phyloP scores from a whole-genome alignment of 2,888 invertebrate species.

The Euplexia lucipara region DNA sequence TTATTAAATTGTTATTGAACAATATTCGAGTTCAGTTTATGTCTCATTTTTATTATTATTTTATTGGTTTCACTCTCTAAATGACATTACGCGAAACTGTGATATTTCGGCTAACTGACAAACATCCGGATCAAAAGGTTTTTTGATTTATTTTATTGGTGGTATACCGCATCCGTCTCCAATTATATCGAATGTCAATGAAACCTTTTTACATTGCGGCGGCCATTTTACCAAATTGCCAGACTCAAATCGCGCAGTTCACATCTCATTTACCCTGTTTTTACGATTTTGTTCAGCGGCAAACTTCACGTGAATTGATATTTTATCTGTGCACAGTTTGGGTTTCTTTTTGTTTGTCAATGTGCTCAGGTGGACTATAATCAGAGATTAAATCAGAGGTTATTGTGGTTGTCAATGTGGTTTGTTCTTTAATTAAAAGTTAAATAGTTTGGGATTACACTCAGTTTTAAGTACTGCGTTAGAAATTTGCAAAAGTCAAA shows the following conservation, averaged over 20 bases:
- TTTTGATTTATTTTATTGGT: slow-evolving; percentile 21
- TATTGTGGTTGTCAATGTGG: slow-evolving; percentile 21
- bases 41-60: neutral
- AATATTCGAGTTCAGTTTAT: neutral
- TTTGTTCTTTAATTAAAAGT: slow-evolving; percentile 55
- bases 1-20: no score
- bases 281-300: slow-evolving; percentile 71
- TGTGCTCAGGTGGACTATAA: slow-evolving; percentile 22
- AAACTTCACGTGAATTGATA: slow-evolving; percentile 21
- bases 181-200: slow-evolving; percentile 28
- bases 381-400: slow-evolving; percentile 31
- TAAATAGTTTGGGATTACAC: slow-evolving; percentile 45
- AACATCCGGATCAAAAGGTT: slow-evolving; percentile 7
- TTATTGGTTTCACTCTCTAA: neutral
- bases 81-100: slow-evolving; percentile 7
- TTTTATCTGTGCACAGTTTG: slow-evolving; percentile 16
- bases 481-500: slow-evolving; percentile 33
- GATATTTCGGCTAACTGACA: neutral
- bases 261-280: slow-evolving; percentile 84
- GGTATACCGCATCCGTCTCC: slow-evolving; percentile 4
- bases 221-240: slow-evolving; percentile 80
- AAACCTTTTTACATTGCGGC: slow-evolving; percentile 44
- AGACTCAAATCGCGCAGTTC: slow-evolving; percentile 82
- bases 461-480: slow-evolving; percentile 26
- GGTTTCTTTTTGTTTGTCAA: slow-evolving; percentile 41